Conservation (phyloP, 2,797 vertebrate species). For the Malacoraja senta region DNA sequence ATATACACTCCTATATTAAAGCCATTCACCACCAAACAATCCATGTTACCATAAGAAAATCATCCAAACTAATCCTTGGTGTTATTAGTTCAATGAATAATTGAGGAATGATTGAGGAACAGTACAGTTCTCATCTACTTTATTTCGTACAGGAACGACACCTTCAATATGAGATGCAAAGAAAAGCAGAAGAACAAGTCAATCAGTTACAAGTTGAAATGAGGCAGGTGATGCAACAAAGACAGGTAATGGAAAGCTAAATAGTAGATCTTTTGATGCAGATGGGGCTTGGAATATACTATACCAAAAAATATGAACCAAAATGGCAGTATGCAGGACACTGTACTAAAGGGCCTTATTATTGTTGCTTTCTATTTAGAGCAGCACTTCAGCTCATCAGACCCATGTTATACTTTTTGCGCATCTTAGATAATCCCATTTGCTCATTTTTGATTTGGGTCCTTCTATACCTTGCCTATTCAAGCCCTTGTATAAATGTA, state of each 20-base stretch:
- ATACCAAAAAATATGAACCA: too few species aligned
- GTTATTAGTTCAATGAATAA: not conserved
- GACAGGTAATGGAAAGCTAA: slow-evolving; percentile 41
- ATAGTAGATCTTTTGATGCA: too few species aligned
- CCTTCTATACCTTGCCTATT: too few species aligned
- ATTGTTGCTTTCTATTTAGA: too few species aligned
- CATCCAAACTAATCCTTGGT: not conserved
- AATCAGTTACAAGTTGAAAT: slow-evolving; percentile 43
- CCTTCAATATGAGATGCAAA: slow-evolving; percentile 42
- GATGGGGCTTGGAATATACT: too few species aligned
- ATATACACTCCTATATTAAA: not conserved
- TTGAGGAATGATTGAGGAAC: not conserved
- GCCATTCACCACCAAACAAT: not conserved
- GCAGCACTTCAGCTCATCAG: too few species aligned
- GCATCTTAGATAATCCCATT: too few species aligned
- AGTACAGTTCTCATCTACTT: not conserved
- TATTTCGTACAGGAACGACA: slow-evolving; percentile 41
- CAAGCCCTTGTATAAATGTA: too few species aligned
- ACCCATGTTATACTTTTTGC: too few species aligned
- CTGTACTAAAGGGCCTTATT: too few species aligned
- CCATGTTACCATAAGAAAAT: not conserved
- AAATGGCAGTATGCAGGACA: too few species aligned
- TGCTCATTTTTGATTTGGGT: too few species aligned
- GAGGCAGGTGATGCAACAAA: slow-evolving; percentile 38
- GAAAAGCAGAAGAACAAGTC: slow-evolving; percentile 42